Percentiles rank a stretch among this genome's conserved stretches.
Evolutionary conservation across 2,113 vertebrate species (phyloP).

Genomic region (Leucopsar rothschildi): DNA sequence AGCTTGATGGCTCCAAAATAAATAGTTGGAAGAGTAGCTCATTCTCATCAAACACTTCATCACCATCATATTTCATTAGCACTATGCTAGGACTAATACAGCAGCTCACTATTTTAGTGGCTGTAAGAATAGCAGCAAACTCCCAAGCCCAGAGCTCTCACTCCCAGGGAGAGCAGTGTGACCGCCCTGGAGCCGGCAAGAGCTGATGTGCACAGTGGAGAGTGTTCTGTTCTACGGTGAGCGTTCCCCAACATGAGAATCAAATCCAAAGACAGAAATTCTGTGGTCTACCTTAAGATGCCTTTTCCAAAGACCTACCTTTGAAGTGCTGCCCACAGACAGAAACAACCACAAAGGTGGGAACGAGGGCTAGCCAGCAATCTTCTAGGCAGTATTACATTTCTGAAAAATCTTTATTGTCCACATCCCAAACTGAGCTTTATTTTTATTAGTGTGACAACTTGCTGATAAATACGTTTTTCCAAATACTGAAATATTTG

Average conservation of each 20-base stretch:
- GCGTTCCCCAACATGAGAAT: background rate
- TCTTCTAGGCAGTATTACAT: background rate
- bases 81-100: background rate
- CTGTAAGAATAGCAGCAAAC: background rate
- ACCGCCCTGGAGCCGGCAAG: rapidly evolving
- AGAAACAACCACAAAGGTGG: background rate
- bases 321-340: background rate
- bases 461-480: background rate
- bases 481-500: background rate
- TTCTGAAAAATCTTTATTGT: background rate
- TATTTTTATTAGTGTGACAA: background rate
- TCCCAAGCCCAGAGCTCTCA: background rate
- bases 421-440: background rate
- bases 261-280: background rate
- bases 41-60: background rate
- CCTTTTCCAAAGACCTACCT: background rate
- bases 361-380: background rate
- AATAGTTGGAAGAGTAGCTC: background rate
- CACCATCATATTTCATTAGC: background rate
- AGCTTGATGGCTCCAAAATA: background rate
- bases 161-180: background rate
- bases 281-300: background rate
- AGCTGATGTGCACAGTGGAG: background rate
- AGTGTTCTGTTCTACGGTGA: background rate
- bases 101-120: background rate